These are phyloP conservation scores for Numenius arquata DNA, from an alignment of 2,113 vertebrate species.

Conservation along the genomic window DNA sequence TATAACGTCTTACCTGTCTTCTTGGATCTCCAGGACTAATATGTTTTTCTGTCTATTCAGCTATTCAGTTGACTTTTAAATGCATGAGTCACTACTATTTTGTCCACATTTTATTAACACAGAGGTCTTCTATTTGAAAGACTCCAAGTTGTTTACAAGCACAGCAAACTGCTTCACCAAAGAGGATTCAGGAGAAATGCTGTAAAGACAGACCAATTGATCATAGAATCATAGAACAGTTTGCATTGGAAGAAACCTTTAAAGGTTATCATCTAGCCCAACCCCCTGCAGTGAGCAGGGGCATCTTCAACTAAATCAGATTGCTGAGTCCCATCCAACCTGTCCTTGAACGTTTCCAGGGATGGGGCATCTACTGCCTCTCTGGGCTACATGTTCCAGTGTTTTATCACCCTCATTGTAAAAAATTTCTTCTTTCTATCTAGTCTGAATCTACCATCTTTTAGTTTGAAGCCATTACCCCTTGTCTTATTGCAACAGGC, in stretches of 20 bases:
- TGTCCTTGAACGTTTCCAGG: neutral
- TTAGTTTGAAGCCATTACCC: neutral
- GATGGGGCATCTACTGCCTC: neutral
- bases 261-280: neutral
- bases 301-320: neutral
- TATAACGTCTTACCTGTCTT: neutral
- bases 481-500: neutral
- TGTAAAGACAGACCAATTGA: neutral
- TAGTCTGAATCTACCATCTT: neutral
- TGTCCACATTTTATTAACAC: neutral
- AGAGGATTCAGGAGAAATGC: neutral
- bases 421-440: neutral
- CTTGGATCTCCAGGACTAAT: neutral
- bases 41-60: neutral
- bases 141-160: neutral
- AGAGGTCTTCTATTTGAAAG: neutral
- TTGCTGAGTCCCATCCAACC: too few species aligned
- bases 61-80: neutral
- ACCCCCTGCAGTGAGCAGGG: too few species aligned
- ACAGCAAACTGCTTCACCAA: neutral
- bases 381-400: too few species aligned
- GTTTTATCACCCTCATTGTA: neutral
- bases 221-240: neutral
- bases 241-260: neutral
- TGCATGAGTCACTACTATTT: neutral